phyloP scores from a whole-genome alignment of 2,113 vertebrate genomes.

The Rhineura floridana region DNA sequence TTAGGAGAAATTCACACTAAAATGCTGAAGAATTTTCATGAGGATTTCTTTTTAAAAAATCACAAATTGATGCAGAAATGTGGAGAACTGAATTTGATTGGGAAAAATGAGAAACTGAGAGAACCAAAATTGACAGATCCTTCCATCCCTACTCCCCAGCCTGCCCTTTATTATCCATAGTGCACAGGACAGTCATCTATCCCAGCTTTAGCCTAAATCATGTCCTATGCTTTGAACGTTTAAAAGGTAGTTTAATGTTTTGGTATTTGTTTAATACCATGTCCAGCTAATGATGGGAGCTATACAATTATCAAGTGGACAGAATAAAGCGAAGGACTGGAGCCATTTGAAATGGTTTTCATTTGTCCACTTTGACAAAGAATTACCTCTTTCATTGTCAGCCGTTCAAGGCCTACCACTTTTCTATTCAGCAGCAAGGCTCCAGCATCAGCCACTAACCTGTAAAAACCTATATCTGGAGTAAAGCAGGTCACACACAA shows the following conservation, averaged over 20 bases:
- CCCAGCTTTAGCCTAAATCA: not conserved
- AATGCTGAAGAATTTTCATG: no score
- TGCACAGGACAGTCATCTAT: not conserved
- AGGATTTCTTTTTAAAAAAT: no score
- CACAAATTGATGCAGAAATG: no score
- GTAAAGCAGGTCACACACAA: not conserved
- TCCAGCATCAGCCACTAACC: not conserved
- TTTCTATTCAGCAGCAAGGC: not conserved
- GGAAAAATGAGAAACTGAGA: no score
- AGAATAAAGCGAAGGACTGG: no score
- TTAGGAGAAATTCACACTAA: no score
- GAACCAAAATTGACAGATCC: no score
- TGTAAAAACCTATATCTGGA: not conserved
- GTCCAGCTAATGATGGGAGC: not conserved
- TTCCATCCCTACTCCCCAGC: no score
- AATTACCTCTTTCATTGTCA: not conserved
- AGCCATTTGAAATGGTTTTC: not conserved
- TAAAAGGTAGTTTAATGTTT: no score
- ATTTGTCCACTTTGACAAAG: not conserved
- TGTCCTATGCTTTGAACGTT: no score
- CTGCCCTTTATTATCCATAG: not conserved
- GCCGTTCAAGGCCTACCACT: not conserved
- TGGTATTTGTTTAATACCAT: not conserved
- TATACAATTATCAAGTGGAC: no score
- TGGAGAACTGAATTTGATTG: no score